Conservation (phyloP, 2,888 invertebrate species). For the Eumerus sabulonum region DNA sequence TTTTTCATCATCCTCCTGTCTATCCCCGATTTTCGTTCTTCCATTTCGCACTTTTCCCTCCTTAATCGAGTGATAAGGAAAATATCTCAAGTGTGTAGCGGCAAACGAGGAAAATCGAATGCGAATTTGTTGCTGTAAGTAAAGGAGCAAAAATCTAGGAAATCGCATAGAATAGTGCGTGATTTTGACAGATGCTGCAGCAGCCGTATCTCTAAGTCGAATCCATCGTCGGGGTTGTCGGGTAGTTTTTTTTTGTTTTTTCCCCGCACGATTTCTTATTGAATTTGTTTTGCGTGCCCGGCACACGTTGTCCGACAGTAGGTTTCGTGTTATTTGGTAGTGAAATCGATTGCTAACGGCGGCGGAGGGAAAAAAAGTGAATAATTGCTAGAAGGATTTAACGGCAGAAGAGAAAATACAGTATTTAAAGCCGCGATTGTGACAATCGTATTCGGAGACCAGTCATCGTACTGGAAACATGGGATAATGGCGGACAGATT, state of each 20-base stretch:
- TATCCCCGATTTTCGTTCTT: constrained; percentile 21
- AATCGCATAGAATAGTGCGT: constrained; percentile 17
- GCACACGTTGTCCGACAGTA: constrained; percentile 23
- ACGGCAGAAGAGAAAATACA: not conserved
- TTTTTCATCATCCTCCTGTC: constrained; percentile 20
- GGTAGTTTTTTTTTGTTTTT: constrained; percentile 26
- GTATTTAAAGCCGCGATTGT: not conserved
- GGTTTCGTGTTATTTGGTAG: constrained; percentile 17
- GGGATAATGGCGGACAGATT: constrained; percentile 66
- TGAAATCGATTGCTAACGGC: constrained; percentile 40
- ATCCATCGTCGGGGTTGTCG: not conserved
- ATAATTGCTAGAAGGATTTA: constrained; percentile 5
- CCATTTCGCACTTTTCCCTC: constrained; percentile 16
- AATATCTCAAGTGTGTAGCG: not conserved
- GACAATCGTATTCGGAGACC: constrained; percentile 25
- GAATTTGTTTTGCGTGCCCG: constrained; percentile 33
- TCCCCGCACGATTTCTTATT: not conserved
- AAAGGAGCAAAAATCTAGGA: constrained; percentile 21
- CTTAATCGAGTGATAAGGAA: constrained; percentile 36
- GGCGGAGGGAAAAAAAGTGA: not conserved
- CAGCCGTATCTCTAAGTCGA: constrained; percentile 53
- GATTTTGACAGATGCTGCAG: constrained; percentile 57
- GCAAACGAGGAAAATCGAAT: too few species aligned
- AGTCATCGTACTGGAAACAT: constrained; percentile 45
- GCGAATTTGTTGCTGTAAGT: constrained; percentile 2